These are phyloP conservation scores for Mesitornis unicolor DNA, from an alignment of 2,113 vertebrate species.

Conservation along the genomic window DNA sequence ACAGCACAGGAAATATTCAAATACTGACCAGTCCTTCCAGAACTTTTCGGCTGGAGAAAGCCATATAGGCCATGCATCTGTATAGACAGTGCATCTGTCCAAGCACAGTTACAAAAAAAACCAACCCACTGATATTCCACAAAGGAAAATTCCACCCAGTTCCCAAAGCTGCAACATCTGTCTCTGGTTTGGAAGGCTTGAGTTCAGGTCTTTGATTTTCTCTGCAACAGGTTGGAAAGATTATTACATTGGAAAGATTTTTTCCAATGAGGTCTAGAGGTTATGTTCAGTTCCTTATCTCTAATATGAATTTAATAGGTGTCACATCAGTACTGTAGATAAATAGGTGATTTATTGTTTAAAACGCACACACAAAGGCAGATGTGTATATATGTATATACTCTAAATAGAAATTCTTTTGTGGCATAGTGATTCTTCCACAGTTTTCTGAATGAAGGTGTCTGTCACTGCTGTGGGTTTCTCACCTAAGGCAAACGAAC, in stretches of 20 bases:
- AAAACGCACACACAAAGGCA: neutral
- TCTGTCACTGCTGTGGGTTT: neutral
- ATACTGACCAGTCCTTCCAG: neutral
- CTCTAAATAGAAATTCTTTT: neutral
- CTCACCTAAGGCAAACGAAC: neutral
- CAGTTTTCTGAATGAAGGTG: slow-evolving; percentile 24
- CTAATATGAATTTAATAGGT: slow-evolving; percentile 43
- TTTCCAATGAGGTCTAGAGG: slow-evolving; percentile 7
- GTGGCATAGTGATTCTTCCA: neutral
- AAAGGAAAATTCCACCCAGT: slow-evolving; percentile 53
- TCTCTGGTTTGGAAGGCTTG: slow-evolving; percentile 43
- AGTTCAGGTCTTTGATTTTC: slow-evolving; percentile 56
- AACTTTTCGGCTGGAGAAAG: neutral
- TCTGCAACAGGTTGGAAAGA: slow-evolving; percentile 45
- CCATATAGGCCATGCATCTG: neutral
- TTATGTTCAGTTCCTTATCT: slow-evolving; percentile 48
- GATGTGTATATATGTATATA: neutral
- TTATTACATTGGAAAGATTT: slow-evolving; percentile 14
- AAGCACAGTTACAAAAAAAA: neutral
- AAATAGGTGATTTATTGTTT: slow-evolving; percentile 22
- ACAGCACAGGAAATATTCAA: neutral
- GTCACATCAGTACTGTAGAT: neutral
- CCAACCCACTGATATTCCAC: neutral
- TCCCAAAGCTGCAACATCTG: slow-evolving; percentile 53
- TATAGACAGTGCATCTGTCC: slow-evolving; percentile 1